Evolutionary conservation across 2,797 vertebrate species (phyloP), one percentile per base, ranked within the genome.

Genomic region (Protonibea diacanthus): DNA sequence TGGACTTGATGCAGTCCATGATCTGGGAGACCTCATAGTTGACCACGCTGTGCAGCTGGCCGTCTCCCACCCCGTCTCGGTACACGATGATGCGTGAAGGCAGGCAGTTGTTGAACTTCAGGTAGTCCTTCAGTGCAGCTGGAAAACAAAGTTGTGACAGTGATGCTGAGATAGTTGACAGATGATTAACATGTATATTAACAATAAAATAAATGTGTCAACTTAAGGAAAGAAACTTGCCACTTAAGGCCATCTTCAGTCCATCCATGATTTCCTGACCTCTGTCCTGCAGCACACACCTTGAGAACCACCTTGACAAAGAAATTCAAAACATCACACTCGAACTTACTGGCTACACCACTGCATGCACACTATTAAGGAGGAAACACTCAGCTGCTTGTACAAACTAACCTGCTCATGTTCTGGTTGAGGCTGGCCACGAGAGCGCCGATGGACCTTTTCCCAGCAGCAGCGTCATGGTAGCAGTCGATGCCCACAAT

Each of bases 261-360:
- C 96, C 97, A 9, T 98, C 97, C 68, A 99, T 98, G 68, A 99
- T 95, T 86, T 99, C 98, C 72, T 99, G 98, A 27, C 96, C 97
- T 80, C 93, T 94, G 66, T 93, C 92, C 79, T 99, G 98, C 68
- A 99, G 87, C n/a, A 96, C 95, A 48, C 97, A 98, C 82, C 96
- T 97, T 0, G 98, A 99, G 89, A 95, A 99, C 98, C 98, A 99
- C 73, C 98, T 99, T 75, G 4, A 73, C 12, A 71, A 63, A 77
- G 6, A 74, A 14, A 44, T 17, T 0, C 5, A 1, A 77, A 53
- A 53, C 2, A 18, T 59, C 45, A 60, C 7, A 25, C 5, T 38
- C 33, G 9, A 63, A 49, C 13, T 29, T n/a, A 55, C 2, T 8
- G 2, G 18, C 21, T 55, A 21, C 27, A 15, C 9, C 27, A 1